Evolutionary conservation across 2,888 invertebrate species (phyloP).

Genomic region (Drosophila trichaetosa): DNA sequence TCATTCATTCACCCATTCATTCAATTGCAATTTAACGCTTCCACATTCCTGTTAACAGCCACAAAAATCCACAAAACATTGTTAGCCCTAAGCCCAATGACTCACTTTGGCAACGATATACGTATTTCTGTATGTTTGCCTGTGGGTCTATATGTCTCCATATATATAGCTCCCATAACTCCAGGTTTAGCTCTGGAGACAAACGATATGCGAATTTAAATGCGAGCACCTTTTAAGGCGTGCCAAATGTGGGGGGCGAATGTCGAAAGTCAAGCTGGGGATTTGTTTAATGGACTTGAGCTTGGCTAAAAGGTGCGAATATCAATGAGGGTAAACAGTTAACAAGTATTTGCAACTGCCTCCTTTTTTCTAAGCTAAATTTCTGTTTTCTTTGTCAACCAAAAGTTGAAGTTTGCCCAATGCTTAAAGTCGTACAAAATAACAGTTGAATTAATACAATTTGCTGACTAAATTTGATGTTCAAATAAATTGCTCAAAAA

Average conservation of each 20-base stretch:
- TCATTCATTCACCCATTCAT: neutral
- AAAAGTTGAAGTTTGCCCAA: neutral
- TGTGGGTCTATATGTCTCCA: neutral
- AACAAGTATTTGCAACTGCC: neutral
- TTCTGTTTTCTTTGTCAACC: neutral
- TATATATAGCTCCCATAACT: neutral
- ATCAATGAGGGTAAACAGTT: neutral
- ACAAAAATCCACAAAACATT: constrained; percentile 39
- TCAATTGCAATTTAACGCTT: constrained; percentile 22
- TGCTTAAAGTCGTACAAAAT: neutral
- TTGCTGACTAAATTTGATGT: neutral
- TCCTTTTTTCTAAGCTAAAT: neutral
- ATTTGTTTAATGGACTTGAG: constrained; percentile 35
- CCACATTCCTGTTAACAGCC: neutral
- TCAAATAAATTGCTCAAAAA: no score
- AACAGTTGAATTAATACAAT: neutral
- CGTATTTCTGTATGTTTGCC: neutral
- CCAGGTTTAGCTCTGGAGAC: constrained; percentile 23
- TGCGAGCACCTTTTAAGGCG: constrained; percentile 33
- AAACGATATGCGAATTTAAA: constrained; percentile 51
- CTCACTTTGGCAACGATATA: constrained; percentile 5
- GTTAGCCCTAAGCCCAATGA: constrained; percentile 31
- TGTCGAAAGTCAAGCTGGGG: constrained; percentile 22
- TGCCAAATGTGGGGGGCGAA: constrained; percentile 19
- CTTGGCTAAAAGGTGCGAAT: constrained; percentile 8